Evolutionary conservation across 2,888 invertebrate species (phyloP).

Genomic region (Drosophila yooni): DNA sequence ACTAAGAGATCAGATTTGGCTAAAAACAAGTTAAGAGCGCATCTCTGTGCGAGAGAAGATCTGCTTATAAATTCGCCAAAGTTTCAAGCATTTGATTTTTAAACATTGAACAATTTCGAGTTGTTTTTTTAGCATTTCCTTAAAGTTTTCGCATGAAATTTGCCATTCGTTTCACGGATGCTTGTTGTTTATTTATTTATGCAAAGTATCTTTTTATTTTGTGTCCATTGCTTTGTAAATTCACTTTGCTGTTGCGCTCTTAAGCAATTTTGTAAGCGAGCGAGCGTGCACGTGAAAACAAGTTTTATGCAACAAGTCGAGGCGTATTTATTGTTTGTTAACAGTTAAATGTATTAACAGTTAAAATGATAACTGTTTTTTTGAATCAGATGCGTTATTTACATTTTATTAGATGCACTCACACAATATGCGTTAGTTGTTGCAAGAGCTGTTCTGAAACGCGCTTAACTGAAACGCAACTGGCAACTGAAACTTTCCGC

Average conservation of each 20-base stretch:
- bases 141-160: constrained; percentile 43
- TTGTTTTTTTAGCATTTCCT: constrained; percentile 15
- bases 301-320: constrained; percentile 71
- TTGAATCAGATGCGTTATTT: constrained; percentile 5
- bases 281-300: constrained; percentile 68
- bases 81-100: constrained; percentile 26
- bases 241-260: constrained; percentile 45
- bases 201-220: constrained; percentile 23
- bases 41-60: constrained; percentile 10
- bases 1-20: constrained; percentile 39
- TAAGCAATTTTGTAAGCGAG: constrained; percentile 23
- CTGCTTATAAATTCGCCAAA: constrained; percentile 33
- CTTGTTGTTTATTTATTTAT: constrained; percentile 32
- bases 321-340: constrained; percentile 34
- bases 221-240: constrained; percentile 25
- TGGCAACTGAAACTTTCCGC: constrained; percentile 43
- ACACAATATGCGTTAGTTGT: constrained; percentile 30
- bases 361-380: constrained; percentile 8
- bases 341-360: constrained; percentile 6
- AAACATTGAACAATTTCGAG: background rate
- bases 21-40: constrained; percentile 46
- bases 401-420: constrained; percentile 45
- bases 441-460: constrained; percentile 8
- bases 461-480: constrained; percentile 17
- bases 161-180: constrained; percentile 27